These are phyloP conservation scores for Clusia tigrina DNA, from an alignment of 2,888 invertebrate species.

Conservation along the genomic window DNA sequence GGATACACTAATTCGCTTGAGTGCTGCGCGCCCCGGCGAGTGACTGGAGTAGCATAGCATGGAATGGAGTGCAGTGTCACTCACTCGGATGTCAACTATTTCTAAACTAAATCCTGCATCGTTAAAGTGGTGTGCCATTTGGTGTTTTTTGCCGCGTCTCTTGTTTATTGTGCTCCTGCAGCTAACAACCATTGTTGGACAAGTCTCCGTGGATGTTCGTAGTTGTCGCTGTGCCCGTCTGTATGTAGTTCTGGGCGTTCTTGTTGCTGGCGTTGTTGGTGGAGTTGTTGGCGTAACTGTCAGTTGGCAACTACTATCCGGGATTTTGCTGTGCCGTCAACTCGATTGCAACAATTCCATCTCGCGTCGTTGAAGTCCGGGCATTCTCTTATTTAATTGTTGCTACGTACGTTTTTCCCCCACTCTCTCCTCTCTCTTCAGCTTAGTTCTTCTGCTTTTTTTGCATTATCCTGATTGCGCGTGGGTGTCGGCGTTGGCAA, in stretches of 20 bases:
- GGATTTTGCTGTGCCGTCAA: conserved; percentile 8
- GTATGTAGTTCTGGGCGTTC: no score
- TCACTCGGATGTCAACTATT: conserved; percentile 42
- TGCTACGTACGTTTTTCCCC: conserved; percentile 9
- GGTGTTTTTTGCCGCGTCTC: conserved; percentile 10
- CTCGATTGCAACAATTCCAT: conserved; percentile 12
- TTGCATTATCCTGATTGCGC: neutral
- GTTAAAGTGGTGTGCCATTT: conserved; percentile 24
- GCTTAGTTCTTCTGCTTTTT: neutral
- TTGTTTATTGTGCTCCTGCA: conserved; percentile 17
- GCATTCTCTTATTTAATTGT: conserved; percentile 14
- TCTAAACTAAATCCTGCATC: conserved; percentile 33
- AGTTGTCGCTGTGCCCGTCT: neutral
- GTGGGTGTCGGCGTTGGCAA: neutral
- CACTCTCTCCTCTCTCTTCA: neutral
- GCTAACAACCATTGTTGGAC: conserved; percentile 28
- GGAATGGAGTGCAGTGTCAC: conserved; percentile 27
- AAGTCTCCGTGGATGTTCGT: conserved; percentile 6
- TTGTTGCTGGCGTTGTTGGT: no score
- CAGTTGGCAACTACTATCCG: neutral
- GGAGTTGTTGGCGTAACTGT: conserved; percentile 3
- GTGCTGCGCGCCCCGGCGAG: conserved; percentile 2
- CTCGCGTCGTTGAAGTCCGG: conserved; percentile 5
- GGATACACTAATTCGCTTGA: conserved; percentile 20
- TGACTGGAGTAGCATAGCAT: conserved; percentile 5